Conservation (phyloP, 2,888 invertebrate genomes). For the Heteromurus nitidus region DNA sequence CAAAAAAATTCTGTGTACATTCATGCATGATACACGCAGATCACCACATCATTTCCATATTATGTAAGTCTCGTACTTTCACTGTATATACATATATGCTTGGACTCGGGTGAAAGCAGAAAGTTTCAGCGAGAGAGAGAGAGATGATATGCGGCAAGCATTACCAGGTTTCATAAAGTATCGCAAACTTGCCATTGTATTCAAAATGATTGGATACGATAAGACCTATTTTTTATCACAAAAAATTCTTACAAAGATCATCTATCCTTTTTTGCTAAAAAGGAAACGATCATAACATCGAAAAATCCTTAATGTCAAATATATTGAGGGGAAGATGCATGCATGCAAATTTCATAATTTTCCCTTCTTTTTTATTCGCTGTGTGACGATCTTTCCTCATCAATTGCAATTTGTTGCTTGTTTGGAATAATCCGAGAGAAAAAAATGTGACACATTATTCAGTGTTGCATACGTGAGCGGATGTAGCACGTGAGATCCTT, state of each 20-base stretch:
- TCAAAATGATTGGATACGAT: constrained; percentile 15
- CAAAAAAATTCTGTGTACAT: no score
- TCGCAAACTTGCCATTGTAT: background rate
- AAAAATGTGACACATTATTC: background rate
- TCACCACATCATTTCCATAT: no score
- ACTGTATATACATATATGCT: no score
- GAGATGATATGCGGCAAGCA: no score
- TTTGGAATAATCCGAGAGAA: background rate
- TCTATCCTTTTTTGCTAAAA: background rate
- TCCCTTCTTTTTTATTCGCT: no score
- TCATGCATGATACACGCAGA: no score
- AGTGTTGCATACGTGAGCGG: no score
- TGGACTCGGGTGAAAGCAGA: no score
- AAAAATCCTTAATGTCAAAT: background rate
- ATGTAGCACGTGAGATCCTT: no score
- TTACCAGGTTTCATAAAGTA: background rate
- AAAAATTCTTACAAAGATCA: background rate
- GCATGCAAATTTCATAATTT: constrained; percentile 1
- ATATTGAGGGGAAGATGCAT: background rate
- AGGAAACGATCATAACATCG: background rate
- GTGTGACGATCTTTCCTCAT: background rate
- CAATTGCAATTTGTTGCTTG: background rate
- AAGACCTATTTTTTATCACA: background rate
- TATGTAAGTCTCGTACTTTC: no score
- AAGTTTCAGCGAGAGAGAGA: no score